These are phyloP conservation scores for Drosophila bifasciata DNA, from an alignment of 1,140 invertebrate genomes.

Conservation along the genomic window DNA sequence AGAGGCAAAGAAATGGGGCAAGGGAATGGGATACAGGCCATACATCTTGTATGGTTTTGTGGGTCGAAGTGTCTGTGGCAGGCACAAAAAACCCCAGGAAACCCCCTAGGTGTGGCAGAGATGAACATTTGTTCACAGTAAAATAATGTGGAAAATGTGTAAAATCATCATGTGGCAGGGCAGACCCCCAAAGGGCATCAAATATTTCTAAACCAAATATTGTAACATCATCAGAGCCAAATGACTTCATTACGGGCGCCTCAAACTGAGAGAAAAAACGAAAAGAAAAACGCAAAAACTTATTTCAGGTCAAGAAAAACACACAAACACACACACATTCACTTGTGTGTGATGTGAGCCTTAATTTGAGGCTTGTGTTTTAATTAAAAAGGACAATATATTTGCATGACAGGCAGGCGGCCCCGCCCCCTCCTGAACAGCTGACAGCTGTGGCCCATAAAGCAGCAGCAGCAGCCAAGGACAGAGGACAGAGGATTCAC, in stretches of 20 bases:
- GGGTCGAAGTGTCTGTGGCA: slow-evolving; percentile 57
- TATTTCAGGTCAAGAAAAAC: slow-evolving; percentile 54
- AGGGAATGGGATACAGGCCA: neutral
- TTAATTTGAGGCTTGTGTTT: slow-evolving; percentile 80
- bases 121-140: slow-evolving; percentile 20
- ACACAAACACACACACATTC: slow-evolving; percentile 10
- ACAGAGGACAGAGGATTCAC: slow-evolving; percentile 27
- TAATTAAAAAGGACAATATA: slow-evolving; percentile 81
- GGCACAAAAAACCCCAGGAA: slow-evolving; percentile 27
- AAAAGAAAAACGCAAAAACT: slow-evolving; percentile 20
- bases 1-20: slow-evolving; percentile 11
- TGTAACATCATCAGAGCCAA: slow-evolving; percentile 54
- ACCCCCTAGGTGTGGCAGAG: slow-evolving; percentile 14
- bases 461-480: slow-evolving; percentile 38
- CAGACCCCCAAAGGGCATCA: slow-evolving; percentile 43
- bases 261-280: slow-evolving; percentile 14
- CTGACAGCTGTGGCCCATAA: slow-evolving; percentile 67
- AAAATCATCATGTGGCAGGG: slow-evolving; percentile 41
- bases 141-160: slow-evolving; percentile 40
- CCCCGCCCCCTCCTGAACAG: slow-evolving; percentile 16
- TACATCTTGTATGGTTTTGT: slow-evolving; percentile 35
- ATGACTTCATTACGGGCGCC: slow-evolving; percentile 53
- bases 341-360: slow-evolving; percentile 32
- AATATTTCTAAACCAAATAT: slow-evolving; percentile 59
- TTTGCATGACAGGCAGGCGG: slow-evolving; percentile 63